These are phyloP conservation scores for Epizoanthus illoricatus DNA, from an alignment of 92 coral and sea anemone genomes.

Conservation along the genomic window DNA sequence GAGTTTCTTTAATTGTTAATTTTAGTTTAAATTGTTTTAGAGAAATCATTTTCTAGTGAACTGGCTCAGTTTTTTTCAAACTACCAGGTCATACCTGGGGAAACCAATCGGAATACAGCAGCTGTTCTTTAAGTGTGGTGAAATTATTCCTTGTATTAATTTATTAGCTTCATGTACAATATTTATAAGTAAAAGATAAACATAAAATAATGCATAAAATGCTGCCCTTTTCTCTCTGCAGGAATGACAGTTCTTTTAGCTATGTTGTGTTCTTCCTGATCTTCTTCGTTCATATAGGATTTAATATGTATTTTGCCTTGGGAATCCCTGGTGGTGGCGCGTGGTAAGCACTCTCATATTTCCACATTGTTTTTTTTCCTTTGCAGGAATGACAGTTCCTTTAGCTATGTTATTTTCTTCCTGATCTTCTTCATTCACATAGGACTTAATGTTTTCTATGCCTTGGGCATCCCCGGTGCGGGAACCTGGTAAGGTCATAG, in stretches of 20 bases:
- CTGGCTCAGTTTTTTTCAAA: too few species aligned
- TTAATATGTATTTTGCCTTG: slow-evolving; percentile 35
- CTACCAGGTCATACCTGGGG: too few species aligned
- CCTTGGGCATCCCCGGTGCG: slow-evolving; percentile 70
- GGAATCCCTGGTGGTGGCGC: slow-evolving; percentile 33
- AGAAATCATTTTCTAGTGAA: too few species aligned
- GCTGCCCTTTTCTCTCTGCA: slow-evolving; percentile 38
- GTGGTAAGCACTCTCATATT: slow-evolving; percentile 25
- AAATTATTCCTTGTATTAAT: too few species aligned
- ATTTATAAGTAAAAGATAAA: not conserved
- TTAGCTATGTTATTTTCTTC: slow-evolving; percentile 92
- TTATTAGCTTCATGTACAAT: too few species aligned
- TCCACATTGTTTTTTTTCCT: slow-evolving; percentile 32
- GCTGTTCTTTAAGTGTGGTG: too few species aligned
- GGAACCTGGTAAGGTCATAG: slow-evolving; percentile 81
- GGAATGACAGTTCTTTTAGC: slow-evolving; percentile 47
- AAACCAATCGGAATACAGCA: too few species aligned
- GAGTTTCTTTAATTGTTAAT: too few species aligned
- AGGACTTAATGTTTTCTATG: slow-evolving; percentile 68
- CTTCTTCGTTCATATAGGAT: slow-evolving; percentile 44
- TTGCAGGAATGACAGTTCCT: slow-evolving; percentile 99
- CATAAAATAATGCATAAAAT: not conserved
- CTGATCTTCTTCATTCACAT: slow-evolving; percentile 89
- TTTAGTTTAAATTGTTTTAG: too few species aligned
- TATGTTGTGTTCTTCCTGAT: slow-evolving; percentile 42